Evolutionary conservation across 2,888 invertebrate species (phyloP).

Genomic region (Cephonodes hylas): DNA sequence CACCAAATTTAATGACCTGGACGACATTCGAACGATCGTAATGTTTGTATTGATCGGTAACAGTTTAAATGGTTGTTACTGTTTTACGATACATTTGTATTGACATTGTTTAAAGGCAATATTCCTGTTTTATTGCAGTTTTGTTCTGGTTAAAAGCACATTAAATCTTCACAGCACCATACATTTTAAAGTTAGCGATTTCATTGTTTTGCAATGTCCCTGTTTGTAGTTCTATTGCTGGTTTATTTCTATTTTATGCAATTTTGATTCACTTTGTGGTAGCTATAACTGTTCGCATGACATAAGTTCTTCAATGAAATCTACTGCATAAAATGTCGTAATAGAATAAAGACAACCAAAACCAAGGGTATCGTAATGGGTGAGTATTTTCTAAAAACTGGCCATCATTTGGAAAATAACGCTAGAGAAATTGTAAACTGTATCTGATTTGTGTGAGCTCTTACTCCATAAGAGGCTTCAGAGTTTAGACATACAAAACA

Average conservation of each 20-base stretch:
- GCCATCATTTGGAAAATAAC: too few species aligned
- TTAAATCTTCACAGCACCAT: conserved; percentile 40
- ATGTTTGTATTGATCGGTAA: conserved; percentile 48
- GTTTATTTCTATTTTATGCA: conserved; percentile 20
- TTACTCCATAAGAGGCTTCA: too few species aligned
- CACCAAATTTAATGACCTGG: conserved; percentile 39
- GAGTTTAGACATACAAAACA: too few species aligned
- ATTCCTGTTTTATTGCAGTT: conserved; percentile 57
- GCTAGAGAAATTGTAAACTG: too few species aligned
- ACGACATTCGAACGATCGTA: conserved; percentile 44
- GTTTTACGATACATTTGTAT: conserved; percentile 64
- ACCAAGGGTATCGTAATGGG: too few species aligned
- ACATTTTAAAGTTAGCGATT: conserved; percentile 9
- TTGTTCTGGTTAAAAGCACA: conserved; percentile 52
- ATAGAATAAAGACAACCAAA: too few species aligned
- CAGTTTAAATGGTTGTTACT: conserved; percentile 50
- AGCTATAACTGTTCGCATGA: not conserved
- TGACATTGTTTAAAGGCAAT: conserved; percentile 66
- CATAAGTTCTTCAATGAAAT: not conserved
- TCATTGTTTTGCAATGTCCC: not conserved
- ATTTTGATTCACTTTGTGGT: not conserved
- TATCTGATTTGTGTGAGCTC: too few species aligned
- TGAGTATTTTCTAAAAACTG: too few species aligned
- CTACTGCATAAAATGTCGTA: not conserved
- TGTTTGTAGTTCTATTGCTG: conserved; percentile 5